Base-by-base conservation (phyloP, 2,113 vertebrate species). In the Tapirus terrestris region DNA sequence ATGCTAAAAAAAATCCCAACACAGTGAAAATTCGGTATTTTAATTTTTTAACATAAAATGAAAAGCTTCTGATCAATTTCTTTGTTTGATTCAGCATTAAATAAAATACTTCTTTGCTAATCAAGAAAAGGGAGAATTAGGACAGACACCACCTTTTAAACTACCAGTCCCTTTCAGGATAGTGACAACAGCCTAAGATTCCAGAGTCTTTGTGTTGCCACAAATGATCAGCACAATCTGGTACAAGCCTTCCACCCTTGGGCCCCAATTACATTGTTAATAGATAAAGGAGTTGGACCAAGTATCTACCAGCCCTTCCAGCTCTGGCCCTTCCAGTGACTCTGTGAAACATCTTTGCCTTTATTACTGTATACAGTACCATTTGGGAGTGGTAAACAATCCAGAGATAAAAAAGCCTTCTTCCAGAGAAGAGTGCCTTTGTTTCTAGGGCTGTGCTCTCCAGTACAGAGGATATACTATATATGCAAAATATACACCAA, bases 51-150 rank as follows among this genome's bases (percentile, higher is more conserved):
- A 51, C 10, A 53, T 60, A 88, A 94, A 93, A 87, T 75, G 21
- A 89, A 93, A 95, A 85, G 12, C 11, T 63, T 96, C 68, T 84
- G 31, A 72, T 72, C 29, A 82, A 12, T 45, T 95, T 85, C 33
- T 96, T 86, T 89, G n/a, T 61, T 96, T 81, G 73, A 56, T 73
- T 90, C 10, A 61, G 43, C 45, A 91, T 48, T 89, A 75, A 10
- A 80, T 70, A 73, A 93, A 89, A 89, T 21, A 43, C 33, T 61
- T 89, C 10, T 93, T 94, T 93, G 60, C 84, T 90, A 92, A 56
- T 89, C 25, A 97, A 86, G 61, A 86, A 93, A 89, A 91, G 45
- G 73, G 77, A 86, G 96, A 96, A 53, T 89, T 70, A 93, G 86
- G 86, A 65, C 53, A 81, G 65, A 93, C 68, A 58, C 36, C 36